Evolutionary conservation across 2,888 invertebrate genomes (phyloP), one percentile per base, ranked within the genome.

Genomic region (Lacanobia oleracea): DNA sequence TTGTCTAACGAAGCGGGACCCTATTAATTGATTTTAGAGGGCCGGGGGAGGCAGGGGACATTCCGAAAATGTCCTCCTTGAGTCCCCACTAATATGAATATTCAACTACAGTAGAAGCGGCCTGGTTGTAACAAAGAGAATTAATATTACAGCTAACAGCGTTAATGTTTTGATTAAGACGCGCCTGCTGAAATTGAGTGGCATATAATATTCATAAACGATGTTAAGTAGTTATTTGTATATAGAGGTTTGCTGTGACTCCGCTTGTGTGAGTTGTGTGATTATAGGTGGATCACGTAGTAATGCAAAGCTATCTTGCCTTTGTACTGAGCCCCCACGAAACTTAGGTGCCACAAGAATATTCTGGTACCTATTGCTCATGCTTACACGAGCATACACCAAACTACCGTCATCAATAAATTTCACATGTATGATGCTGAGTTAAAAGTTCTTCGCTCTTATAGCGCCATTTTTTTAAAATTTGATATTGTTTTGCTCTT

Each of bases 1-100:
- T 86, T 84, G 90, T 72, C 83, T 92, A 93, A 94, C 94, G 90
- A 94, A 92, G 90, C 93, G 85, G 88, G 82, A 82, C 91, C 87
- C 87, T 91, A 93, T 93, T 94, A 94, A 94, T 94, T 94, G 93
- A 92, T 93, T 92, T 91, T 83, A 79, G 82, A 83, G 84, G 79
- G 78, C 79, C 56, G 74, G 83, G 86, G 86, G 87, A 82, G 83
- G 74, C 75, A 67, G 82, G 83, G 87, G 87, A 83, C 84, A 81
- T 86, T 83, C 72, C 72, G 75, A 83, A 83, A 83, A 80, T 81
- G 83, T 84, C 84, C 83, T 81, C 79, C 80, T 86, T 84, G 78
- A 79, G 67, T 72, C 72, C 74, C 81, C 70, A 77, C 73, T 83
- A 79, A 82, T 86, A 92, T 93, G 92, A 93, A 93, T 93, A 93